Evolutionary conservation across 37 sponge, comb jelly and placozoan species (phyloP).

Genomic region (Beroe forskalii): DNA sequence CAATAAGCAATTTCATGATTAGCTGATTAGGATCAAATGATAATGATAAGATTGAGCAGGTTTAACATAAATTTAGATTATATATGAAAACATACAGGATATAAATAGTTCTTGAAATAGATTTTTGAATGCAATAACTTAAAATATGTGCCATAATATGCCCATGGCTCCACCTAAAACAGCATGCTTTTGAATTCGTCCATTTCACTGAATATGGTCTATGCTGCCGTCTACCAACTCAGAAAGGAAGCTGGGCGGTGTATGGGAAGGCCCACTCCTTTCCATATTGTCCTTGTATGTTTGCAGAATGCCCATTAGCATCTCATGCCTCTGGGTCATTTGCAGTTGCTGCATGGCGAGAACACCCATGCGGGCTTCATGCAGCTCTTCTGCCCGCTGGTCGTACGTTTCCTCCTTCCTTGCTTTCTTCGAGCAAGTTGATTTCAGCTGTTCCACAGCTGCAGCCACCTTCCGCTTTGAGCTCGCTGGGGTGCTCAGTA

Average conservation of each 20-base stretch:
- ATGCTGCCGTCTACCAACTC: not conserved
- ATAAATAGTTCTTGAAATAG: no score
- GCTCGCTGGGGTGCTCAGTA: constrained; percentile 41
- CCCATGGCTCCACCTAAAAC: no score
- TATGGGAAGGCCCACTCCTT: not conserved
- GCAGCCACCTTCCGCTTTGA: not conserved
- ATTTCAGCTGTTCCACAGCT: not conserved
- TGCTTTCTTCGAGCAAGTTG: not conserved
- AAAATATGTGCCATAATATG: no score
- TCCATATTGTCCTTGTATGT: not conserved
- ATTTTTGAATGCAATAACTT: no score
- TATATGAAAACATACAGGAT: no score
- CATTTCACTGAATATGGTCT: not conserved
- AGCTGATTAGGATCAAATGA: no score
- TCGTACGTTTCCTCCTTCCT: not conserved
- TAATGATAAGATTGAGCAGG: no score
- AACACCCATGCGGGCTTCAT: not conserved
- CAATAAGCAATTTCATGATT: no score
- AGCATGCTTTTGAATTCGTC: no score
- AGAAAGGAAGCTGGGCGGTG: not conserved
- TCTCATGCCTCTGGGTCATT: not conserved
- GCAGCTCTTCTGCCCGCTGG: not conserved
- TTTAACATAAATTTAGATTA: no score
- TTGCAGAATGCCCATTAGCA: not conserved
- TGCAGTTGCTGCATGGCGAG: not conserved